Conservation (phyloP, 2,113 vertebrate species). For the Talpa occidentalis region DNA sequence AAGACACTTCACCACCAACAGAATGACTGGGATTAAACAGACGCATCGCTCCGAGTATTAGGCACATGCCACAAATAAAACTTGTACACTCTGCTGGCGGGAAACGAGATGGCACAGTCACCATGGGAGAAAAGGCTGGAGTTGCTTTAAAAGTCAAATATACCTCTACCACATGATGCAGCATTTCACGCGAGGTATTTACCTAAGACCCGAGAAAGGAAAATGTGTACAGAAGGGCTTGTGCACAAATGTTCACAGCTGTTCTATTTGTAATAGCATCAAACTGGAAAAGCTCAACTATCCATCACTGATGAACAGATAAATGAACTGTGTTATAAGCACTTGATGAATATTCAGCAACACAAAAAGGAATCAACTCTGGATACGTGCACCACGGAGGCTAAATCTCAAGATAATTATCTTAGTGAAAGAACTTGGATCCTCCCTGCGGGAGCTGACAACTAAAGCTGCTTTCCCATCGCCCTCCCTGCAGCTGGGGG, state of each 20-base stretch:
- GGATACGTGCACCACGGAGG: not conserved
- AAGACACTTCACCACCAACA: not conserved
- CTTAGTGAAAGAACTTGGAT: not conserved
- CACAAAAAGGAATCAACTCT: not conserved
- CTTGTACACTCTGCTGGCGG: not conserved
- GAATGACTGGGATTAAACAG: not conserved
- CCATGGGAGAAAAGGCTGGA: not conserved
- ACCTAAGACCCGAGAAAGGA: not conserved
- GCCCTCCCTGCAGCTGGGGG: not conserved
- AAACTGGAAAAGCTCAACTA: not conserved
- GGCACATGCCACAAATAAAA: not conserved
- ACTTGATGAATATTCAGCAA: not conserved
- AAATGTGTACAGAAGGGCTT: not conserved
- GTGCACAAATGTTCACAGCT: not conserved
- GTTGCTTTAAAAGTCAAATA: not conserved
- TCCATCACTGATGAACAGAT: not conserved
- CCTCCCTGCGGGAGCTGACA: not conserved
- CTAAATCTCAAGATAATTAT: constrained; percentile 6
- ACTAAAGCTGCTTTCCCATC: not conserved
- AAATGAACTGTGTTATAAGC: not conserved
- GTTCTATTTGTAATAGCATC: not conserved
- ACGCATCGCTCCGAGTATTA: not conserved
- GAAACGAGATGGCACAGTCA: not conserved
- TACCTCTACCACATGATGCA: not conserved
- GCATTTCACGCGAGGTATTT: not conserved